Conservation (phyloP, 2,797 vertebrate species). For the Pangasius sanitwongsei region DNA sequence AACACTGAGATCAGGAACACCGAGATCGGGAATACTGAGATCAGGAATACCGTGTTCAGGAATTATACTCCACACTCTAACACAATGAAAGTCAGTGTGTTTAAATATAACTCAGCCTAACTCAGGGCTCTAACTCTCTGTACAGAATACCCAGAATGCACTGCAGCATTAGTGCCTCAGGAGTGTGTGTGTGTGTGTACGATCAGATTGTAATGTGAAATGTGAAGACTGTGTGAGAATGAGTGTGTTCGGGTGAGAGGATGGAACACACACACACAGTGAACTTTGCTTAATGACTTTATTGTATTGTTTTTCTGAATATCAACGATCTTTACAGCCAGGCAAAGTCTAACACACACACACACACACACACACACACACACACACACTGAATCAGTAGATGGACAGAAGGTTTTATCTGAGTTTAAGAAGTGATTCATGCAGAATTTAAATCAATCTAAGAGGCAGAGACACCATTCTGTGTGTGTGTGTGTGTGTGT, state of each 20-base stretch:
- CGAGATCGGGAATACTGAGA: too few relatives aligned
- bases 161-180: background rate
- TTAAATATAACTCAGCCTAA: background rate
- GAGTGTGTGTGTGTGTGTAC: background rate
- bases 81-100: background rate
- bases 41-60: too few relatives aligned
- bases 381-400: background rate
- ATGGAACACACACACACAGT: background rate
- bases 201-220: background rate
- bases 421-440: background rate
- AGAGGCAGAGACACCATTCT: background rate
- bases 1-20: too few relatives aligned
- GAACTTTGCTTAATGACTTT: constrained; percentile 60
- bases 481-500: background rate
- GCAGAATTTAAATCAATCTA: background rate
- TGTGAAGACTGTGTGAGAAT: background rate
- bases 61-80: background rate
- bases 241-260: background rate
- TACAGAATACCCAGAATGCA: background rate
- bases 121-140: background rate
- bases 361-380: constrained; percentile 57
- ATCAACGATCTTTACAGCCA: constrained; percentile 56
- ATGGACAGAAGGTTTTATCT: background rate
- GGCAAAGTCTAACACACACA: constrained; percentile 67
- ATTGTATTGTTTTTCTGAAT: constrained; percentile 61